Conservation (phyloP, 2,888 invertebrate species). For the Cheilosia grossa region DNA sequence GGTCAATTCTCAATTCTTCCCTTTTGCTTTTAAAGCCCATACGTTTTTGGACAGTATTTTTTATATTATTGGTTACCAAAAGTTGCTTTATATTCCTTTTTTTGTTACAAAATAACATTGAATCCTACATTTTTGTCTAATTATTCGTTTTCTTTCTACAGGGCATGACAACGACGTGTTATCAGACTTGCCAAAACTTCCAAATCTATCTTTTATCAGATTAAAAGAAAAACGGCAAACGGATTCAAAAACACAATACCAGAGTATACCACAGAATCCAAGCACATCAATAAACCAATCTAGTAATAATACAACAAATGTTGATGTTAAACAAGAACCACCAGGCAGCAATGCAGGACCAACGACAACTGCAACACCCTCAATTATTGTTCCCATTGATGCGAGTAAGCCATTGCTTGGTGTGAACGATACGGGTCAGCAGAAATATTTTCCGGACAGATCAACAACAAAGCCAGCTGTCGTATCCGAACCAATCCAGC, state of each 20-base stretch:
- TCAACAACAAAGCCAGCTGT: slow-evolving; percentile 74
- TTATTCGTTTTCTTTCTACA: slow-evolving; percentile 30
- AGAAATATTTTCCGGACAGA: slow-evolving; percentile 77
- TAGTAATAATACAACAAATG: slow-evolving; percentile 44
- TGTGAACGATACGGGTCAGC: slow-evolving; percentile 82
- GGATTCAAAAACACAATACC: slow-evolving; percentile 79
- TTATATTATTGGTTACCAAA: too few relatives aligned
- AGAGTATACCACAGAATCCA: too few relatives aligned
- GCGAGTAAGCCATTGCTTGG: slow-evolving; percentile 78
- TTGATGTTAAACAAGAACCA: slow-evolving; percentile 75
- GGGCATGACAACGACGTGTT: too few relatives aligned
- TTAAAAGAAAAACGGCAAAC: slow-evolving; percentile 74
- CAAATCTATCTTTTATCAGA: slow-evolving; percentile 47
- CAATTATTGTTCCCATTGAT: slow-evolving; percentile 77
- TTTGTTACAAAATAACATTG: not conserved
- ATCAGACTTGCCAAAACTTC: slow-evolving; percentile 45
- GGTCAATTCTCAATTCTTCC: too few relatives aligned
- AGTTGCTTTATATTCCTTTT: too few relatives aligned
- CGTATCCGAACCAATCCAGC: slow-evolving; percentile 77
- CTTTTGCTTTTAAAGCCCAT: too few relatives aligned
- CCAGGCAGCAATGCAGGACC: slow-evolving; percentile 62
- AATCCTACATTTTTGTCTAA: not conserved
- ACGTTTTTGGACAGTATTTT: too few relatives aligned
- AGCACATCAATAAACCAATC: slow-evolving; percentile 48
- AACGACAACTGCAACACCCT: slow-evolving; percentile 74